These are phyloP conservation scores for Mactromeris polynyma DNA, from an alignment of 2,888 invertebrate species.

Conservation along the genomic window DNA sequence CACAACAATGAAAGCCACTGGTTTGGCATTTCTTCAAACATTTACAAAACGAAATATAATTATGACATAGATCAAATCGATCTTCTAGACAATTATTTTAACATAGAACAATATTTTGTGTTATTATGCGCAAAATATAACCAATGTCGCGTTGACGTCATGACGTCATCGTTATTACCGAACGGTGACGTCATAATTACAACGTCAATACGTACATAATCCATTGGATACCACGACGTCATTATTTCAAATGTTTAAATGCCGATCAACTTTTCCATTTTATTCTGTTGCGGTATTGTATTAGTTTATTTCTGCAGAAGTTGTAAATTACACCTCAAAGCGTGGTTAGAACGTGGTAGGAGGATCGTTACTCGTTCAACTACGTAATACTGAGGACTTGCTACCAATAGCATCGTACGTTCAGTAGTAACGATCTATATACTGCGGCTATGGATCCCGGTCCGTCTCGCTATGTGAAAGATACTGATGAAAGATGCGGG, in stretches of 20 bases:
- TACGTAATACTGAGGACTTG: neutral
- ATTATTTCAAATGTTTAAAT: neutral
- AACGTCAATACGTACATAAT: neutral
- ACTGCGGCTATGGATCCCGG: neutral
- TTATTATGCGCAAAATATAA: too few relatives aligned
- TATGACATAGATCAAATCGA: too few relatives aligned
- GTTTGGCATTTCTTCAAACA: too few relatives aligned
- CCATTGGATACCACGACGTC: neutral
- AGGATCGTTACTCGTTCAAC: neutral
- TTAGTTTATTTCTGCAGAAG: neutral
- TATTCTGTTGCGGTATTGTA: neutral
- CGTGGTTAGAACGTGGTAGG: neutral
- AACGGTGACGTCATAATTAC: neutral
- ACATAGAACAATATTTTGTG: too few relatives aligned
- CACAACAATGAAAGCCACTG: too few relatives aligned
- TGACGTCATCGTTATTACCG: neutral
- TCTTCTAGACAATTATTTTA: too few relatives aligned
- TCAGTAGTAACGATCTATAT: neutral
- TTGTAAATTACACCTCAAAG: neutral
- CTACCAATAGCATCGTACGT: neutral
- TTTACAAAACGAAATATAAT: too few relatives aligned
- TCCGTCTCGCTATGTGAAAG: conserved; percentile 29
- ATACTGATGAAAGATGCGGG: conserved; percentile 51
- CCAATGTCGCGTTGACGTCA: too few relatives aligned
- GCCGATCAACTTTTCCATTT: neutral